Evolutionary conservation across 2,888 invertebrate genomes (phyloP).

Genomic region (Sesia apiformis): DNA sequence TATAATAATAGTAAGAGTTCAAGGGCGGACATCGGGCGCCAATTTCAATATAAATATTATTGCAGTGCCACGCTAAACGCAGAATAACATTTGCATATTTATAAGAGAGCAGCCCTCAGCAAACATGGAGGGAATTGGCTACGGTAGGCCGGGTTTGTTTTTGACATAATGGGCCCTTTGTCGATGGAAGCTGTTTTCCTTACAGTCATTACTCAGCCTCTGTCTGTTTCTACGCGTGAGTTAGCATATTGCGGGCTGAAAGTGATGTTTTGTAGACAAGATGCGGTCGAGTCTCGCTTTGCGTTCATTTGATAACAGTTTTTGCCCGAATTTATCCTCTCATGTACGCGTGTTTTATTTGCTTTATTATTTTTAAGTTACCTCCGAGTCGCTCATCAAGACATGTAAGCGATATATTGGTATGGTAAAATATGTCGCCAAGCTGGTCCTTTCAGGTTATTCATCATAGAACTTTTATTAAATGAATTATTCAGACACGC

Average conservation of each 20-base stretch:
- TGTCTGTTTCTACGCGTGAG: slow-evolving; percentile 26
- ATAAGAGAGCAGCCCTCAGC: slow-evolving; percentile 62
- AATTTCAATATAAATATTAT: slow-evolving; percentile 69
- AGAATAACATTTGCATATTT: slow-evolving; percentile 70
- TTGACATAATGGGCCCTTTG: slow-evolving; percentile 61
- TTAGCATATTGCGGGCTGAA: slow-evolving; percentile 31
- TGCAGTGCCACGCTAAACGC: slow-evolving; percentile 61
- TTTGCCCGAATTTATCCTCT: background rate
- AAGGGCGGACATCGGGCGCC: slow-evolving; percentile 45
- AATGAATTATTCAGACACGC: too few species aligned
- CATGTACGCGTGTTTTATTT: background rate
- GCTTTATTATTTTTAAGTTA: too few species aligned
- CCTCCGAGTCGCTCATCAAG: too few species aligned
- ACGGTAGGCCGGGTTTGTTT: slow-evolving; percentile 48
- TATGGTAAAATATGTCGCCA: too few species aligned
- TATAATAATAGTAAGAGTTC: slow-evolving; percentile 53
- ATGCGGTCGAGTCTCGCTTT: background rate
- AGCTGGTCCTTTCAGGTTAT: too few species aligned
- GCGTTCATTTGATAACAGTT: background rate
- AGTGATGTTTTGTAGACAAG: slow-evolving; percentile 11
- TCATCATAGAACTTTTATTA: too few species aligned
- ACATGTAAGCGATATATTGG: too few species aligned
- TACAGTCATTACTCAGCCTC: slow-evolving; percentile 39
- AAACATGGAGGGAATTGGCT: slow-evolving; percentile 60
- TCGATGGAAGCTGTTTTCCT: slow-evolving; percentile 41